phyloP scores from a whole-genome alignment of 2,113 vertebrate species.

The Isichthys henryi region DNA sequence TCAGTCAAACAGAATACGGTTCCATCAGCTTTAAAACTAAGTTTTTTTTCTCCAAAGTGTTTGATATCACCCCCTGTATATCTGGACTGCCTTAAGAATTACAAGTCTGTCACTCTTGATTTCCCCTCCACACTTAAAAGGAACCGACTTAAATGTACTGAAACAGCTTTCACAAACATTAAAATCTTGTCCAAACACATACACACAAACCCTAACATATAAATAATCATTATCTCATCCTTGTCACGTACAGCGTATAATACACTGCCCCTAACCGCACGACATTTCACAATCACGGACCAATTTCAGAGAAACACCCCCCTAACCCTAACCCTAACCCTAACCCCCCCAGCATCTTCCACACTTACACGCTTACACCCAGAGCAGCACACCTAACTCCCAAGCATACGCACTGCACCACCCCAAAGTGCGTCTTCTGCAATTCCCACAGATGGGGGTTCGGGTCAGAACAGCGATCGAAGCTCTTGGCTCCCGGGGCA shows the following conservation, averaged over 20 bases:
- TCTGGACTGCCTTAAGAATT: slow-evolving; percentile 31
- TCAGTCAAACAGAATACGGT: slow-evolving; percentile 36
- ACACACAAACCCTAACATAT: background rate
- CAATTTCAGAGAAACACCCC: background rate
- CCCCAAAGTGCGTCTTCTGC: background rate
- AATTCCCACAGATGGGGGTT: background rate
- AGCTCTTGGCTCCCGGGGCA: background rate
- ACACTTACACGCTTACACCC: background rate
- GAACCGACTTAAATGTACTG: slow-evolving; percentile 12
- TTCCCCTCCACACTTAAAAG: background rate
- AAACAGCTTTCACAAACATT: background rate
- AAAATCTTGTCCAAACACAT: background rate
- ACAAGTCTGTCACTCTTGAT: slow-evolving; percentile 31
- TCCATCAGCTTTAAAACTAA: slow-evolving; percentile 49
- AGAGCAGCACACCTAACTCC: background rate
- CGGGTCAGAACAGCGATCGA: background rate
- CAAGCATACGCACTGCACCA: background rate
- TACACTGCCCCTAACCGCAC: background rate
- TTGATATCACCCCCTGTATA: slow-evolving; percentile 41
- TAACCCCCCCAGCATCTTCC: background rate
- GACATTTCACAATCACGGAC: background rate
- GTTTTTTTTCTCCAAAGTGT: slow-evolving; percentile 21
- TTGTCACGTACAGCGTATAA: background rate
- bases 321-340: no score
- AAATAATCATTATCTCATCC: background rate